Evolutionary conservation across 1,140 invertebrate species (phyloP), one percentile per base, ranked within the genome.

Genomic region (Muscidifurax raptorellus): DNA sequence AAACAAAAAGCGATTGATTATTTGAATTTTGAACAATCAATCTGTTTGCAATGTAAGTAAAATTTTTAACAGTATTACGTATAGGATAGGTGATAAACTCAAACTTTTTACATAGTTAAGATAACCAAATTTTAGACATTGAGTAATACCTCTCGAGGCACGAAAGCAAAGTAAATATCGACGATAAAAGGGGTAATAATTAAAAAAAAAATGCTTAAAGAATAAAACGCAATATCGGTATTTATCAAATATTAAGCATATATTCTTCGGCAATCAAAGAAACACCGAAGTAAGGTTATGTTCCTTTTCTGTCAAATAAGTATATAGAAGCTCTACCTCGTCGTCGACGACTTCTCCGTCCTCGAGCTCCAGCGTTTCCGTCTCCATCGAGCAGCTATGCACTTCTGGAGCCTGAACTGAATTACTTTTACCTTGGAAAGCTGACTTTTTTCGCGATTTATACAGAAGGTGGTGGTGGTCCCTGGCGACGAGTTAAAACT

Each of bases 261-360:
- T 47, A 13, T 15, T 18, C 15, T 47, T 47, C 9, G 10, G 44
- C 15, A 47, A 47, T 13, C 52, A 59, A 18, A 59, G 52, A 59
- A 59, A 59, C 52, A 6, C 22, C 15, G 18, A 71, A 83, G 13
- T 71, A 71, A 84, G 78, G 69, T 85, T 81, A 85, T 47, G 52
- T 30, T 32, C 84, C 25, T 44, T 44, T 75, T 44, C 44, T 89
- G 69, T 89, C 47, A 90, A 88, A 86, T 82, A 78, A 85, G 87
- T n/a, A n/a, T n/a, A n/a, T n/a, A n/a, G n/a, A n/a, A 86, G 66
- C 80, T 69, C 32, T 83, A 92, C 91, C 90, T 92, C 92, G 69
- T 92, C 89, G 27, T 92, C 91, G 32, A 92, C 86, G 69, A 92
- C 87, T 86, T 92, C 92, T 25, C 92, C 92, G 75, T 92, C 92